A percentile compares a stretch with the other conserved stretches of the same genome.
Evolutionary conservation across 2,797 vertebrate genomes (phyloP).

Genomic region (Pseudocheirus occidentalis): DNA sequence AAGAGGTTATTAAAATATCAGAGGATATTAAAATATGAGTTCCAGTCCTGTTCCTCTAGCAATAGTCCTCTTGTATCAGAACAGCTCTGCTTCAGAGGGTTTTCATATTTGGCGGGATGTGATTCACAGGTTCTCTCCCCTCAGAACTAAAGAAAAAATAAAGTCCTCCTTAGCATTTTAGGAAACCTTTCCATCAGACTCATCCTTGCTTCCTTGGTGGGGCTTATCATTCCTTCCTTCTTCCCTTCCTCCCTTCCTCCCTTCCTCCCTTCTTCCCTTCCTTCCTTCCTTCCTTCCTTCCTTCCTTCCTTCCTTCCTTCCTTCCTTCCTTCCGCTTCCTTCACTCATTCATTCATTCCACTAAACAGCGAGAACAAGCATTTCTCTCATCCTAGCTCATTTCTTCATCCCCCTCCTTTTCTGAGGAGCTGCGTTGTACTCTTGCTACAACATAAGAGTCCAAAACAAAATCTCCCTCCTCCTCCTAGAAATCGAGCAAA

Average conservation of each 20-base stretch:
- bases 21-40: background rate
- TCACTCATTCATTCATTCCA: background rate
- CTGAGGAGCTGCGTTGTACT: background rate
- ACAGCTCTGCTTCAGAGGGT: conserved; percentile 26
- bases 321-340: too few species aligned
- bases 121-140: background rate
- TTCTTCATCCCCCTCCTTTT: background rate
- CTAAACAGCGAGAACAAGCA: background rate
- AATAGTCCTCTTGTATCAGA: conserved; percentile 18
- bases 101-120: conserved; percentile 7
- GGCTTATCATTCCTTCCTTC: too few species aligned
- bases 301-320: too few species aligned
- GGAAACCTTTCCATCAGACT: background rate
- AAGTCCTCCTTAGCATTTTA: background rate
- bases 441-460: background rate
- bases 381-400: background rate
- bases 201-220: background rate
- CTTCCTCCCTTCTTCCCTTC: too few species aligned
- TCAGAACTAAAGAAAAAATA: background rate
- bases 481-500: background rate
- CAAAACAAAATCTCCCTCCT: conserved; percentile 29
- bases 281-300: too few species aligned
- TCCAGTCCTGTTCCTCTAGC: conserved; percentile 56
- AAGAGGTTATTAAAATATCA: too few species aligned
- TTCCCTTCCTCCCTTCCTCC: too few species aligned